phyloP scores from a whole-genome alignment of 2,888 invertebrate genomes.

The Dasypogon diadema region DNA sequence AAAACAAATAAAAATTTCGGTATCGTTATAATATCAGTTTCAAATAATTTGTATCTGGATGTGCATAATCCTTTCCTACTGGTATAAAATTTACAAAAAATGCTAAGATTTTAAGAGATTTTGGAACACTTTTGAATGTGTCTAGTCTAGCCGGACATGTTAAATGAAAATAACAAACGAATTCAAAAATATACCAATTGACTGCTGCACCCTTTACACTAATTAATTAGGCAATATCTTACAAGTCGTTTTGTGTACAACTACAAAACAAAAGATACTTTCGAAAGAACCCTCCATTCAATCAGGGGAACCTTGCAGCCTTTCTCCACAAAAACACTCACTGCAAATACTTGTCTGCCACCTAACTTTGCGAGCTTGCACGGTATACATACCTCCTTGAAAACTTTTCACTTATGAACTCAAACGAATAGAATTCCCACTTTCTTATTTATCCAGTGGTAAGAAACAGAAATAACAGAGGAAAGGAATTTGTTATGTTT shows the following conservation, averaged over 20 bases:
- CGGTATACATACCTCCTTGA: not conserved
- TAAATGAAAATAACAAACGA: no score
- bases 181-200: no score
- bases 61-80: no score
- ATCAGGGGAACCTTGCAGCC: not conserved
- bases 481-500: constrained; percentile 54
- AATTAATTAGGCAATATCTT: constrained; percentile 39
- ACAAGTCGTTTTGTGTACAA: not conserved
- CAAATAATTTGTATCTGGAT: no score
- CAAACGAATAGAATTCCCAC: constrained; percentile 27
- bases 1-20: no score
- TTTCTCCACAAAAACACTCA: not conserved
- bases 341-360: not conserved
- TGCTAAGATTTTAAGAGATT: no score
- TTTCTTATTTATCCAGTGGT: constrained; percentile 36
- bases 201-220: no score
- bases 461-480: constrained; percentile 19
- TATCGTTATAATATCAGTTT: no score
- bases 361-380: not conserved
- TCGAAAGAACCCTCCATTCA: not conserved
- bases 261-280: constrained; percentile 2
- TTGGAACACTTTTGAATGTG: not conserved
- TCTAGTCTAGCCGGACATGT: not conserved
- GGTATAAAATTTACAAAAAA: no score
- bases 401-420: constrained; percentile 47